Percentiles rank a stretch among this genome's conserved stretches.
These are phyloP conservation scores for Stenopsyche tienmushanensis DNA, from an alignment of 1,140 invertebrate species.

Conservation along the genomic window DNA sequence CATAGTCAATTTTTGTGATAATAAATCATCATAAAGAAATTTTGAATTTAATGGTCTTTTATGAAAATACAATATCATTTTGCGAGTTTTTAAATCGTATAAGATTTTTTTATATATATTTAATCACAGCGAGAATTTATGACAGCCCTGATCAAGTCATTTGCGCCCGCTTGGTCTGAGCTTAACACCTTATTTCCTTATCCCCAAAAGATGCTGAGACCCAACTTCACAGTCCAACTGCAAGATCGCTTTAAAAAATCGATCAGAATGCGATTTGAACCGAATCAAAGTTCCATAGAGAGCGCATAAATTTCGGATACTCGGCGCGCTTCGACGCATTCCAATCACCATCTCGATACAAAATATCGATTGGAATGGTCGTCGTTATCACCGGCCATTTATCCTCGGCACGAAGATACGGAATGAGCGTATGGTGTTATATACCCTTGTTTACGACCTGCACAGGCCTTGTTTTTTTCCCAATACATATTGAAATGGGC, in stretches of 20 bases:
- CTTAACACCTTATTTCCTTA: constrained; percentile 25
- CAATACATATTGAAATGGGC: constrained; percentile 31
- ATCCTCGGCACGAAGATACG: too few species aligned
- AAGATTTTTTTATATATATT: too few species aligned
- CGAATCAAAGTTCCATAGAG: background rate
- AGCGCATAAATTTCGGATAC: background rate
- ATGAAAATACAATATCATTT: too few species aligned
- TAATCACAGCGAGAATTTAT: background rate
- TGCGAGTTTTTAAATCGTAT: too few species aligned
- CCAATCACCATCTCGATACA: background rate
- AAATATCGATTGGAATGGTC: constrained; percentile 1
- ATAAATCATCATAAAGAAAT: too few species aligned
- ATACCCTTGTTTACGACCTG: constrained; percentile 29
- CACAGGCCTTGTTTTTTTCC: constrained; percentile 11
- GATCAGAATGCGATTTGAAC: constrained; percentile 4
- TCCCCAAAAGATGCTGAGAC: constrained; percentile 12
- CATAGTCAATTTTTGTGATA: too few species aligned
- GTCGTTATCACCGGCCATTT: background rate
- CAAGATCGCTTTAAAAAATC: background rate
- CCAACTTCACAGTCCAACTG: background rate
- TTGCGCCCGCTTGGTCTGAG: constrained; percentile 2
- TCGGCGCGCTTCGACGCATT: constrained; percentile 6
- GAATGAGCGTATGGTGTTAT: constrained; percentile 7
- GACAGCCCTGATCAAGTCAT: constrained; percentile 11
- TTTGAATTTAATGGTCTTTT: too few species aligned